Evolutionary conservation across 2,888 invertebrate species (phyloP).

Genomic region (Ryuthela nishihirai): DNA sequence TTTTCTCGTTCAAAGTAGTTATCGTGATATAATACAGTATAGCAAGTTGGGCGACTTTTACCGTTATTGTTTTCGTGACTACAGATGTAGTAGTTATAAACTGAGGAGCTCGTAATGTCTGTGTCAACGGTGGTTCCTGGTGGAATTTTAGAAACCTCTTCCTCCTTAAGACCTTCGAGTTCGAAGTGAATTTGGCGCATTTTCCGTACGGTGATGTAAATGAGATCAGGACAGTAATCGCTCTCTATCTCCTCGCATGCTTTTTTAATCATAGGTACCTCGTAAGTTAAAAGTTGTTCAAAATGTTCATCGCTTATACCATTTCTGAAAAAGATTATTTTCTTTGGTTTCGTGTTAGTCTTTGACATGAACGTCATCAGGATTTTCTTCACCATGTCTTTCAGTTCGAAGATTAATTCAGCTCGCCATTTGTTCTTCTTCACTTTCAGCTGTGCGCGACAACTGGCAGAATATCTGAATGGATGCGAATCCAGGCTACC

Average conservation of each 20-base stretch:
- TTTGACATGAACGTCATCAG: constrained; percentile 39
- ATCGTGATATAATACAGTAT: constrained; percentile 79
- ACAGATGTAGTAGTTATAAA: too few species aligned
- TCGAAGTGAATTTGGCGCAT: constrained; percentile 44
- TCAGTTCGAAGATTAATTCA: not conserved
- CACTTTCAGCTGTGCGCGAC: too few species aligned
- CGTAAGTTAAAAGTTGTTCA: constrained; percentile 45
- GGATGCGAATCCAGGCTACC: too few species aligned
- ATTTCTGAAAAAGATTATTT: constrained; percentile 48
- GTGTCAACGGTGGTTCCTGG: constrained; percentile 54
- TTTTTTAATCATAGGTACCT: constrained; percentile 45
- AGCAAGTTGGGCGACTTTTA: constrained; percentile 62
- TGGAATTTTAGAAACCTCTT: constrained; percentile 51
- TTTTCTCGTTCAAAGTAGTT: constrained; percentile 65
- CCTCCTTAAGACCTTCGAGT: constrained; percentile 10
- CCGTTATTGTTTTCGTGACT: too few species aligned
- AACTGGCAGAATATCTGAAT: too few species aligned
- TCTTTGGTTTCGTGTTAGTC: constrained; percentile 43
- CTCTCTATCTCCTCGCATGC: constrained; percentile 45
- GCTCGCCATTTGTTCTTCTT: too few species aligned
- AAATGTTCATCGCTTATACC: constrained; percentile 48
- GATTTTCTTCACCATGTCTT: too few species aligned
- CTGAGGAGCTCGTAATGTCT: too few species aligned
- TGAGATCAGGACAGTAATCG: constrained; percentile 46
- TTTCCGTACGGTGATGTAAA: constrained; percentile 45